Conservation (phyloP, 1,140 invertebrate genomes). For the Telenomus remus region DNA sequence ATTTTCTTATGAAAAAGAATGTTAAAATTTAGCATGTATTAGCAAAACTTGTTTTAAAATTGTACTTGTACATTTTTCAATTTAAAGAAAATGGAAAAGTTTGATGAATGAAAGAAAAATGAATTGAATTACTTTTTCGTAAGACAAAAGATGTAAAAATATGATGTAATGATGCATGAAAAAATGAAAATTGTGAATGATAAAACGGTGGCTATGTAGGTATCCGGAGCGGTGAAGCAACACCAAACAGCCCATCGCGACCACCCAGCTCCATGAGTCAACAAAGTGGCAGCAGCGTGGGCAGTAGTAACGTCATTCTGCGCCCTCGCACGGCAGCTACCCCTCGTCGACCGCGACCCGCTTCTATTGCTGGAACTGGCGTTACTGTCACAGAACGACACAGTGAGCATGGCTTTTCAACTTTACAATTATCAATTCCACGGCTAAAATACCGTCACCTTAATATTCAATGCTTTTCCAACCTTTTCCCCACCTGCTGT, state of each 20-base stretch:
- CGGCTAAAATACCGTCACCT: constrained; percentile 1
- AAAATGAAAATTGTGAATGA: constrained; percentile 49
- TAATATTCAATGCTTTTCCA: no score
- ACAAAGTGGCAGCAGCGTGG: constrained; percentile 78
- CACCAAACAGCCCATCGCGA: constrained; percentile 83
- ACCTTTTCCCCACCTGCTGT: no score
- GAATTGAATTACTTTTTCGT: constrained; percentile 38
- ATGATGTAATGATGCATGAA: constrained; percentile 12
- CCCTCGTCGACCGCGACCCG: constrained; percentile 83
- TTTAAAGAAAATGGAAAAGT: neutral
- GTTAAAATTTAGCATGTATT: neutral
- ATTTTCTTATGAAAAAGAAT: neutral
- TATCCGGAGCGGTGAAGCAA: constrained; percentile 82
- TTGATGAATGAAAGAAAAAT: neutral
- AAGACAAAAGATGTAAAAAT: constrained; percentile 12
- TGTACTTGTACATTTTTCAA: no score
- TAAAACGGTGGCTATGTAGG: constrained; percentile 71
- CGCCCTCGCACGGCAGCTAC: constrained; percentile 76
- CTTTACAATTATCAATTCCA: constrained; percentile 36
- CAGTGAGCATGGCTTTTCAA: constrained; percentile 73
- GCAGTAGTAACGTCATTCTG: constrained; percentile 76
- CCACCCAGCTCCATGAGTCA: constrained; percentile 88
- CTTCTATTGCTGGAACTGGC: constrained; percentile 90
- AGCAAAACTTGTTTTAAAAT: no score
- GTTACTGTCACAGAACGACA: constrained; percentile 79